Conservation (phyloP, 2,888 invertebrate genomes). For the Hedya salicella region DNA sequence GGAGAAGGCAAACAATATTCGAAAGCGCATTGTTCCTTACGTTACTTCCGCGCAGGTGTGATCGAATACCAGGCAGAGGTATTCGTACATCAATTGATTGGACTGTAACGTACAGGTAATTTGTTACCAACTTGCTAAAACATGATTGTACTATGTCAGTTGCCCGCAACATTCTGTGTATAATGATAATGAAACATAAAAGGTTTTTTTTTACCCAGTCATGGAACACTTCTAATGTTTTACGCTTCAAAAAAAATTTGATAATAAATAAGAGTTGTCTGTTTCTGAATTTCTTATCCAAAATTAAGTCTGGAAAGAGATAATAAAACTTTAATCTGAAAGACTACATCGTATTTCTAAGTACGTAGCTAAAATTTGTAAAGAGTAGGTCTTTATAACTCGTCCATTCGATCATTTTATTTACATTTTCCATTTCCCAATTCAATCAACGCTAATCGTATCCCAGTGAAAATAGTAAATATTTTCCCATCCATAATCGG, state of each 20-base stretch:
- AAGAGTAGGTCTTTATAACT: too few relatives aligned
- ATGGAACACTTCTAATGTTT: too few relatives aligned
- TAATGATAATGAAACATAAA: too few relatives aligned
- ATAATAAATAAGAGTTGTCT: too few relatives aligned
- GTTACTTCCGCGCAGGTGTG: slow-evolving; percentile 38
- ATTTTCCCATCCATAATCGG: slow-evolving; percentile 22
- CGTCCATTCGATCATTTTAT: slow-evolving; percentile 10
- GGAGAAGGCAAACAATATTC: neutral
- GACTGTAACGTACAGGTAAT: neutral
- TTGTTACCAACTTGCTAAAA: neutral
- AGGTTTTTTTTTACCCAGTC: too few relatives aligned
- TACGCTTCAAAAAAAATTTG: too few relatives aligned
- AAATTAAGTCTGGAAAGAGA: too few relatives aligned
- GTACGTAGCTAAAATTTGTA: too few relatives aligned
- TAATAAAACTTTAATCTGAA: too few relatives aligned
- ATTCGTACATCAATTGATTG: neutral
- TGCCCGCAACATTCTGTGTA: neutral
- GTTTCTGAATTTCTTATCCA: too few relatives aligned
- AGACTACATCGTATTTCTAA: too few relatives aligned
- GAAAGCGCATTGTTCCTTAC: slow-evolving; percentile 29
- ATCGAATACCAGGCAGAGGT: neutral
- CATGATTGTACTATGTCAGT: neutral
- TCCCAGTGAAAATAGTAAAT: neutral
- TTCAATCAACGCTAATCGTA: slow-evolving; percentile 14
- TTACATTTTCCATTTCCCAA: slow-evolving; percentile 3